A percentile compares a stretch with the other conserved stretches of the same genome.
Evolutionary conservation across 2,113 vertebrate genomes (phyloP).

Genomic region (Bubalus kerabau): DNA sequence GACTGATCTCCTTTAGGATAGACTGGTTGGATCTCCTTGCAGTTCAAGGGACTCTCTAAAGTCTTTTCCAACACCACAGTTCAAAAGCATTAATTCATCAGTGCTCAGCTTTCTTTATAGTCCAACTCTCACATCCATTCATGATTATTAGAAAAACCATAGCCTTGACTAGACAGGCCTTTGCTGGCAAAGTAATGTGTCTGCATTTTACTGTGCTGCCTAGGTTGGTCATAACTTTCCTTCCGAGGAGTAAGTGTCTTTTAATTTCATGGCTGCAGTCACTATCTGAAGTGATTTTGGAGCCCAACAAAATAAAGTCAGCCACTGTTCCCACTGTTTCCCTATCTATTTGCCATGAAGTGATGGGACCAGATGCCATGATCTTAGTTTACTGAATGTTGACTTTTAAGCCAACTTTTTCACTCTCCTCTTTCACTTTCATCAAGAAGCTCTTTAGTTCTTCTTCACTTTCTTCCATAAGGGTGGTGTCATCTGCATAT

Average conservation of each 20-base stretch:
- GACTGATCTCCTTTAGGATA: too few species aligned
- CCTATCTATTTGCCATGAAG: background rate
- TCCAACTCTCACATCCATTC: too few species aligned
- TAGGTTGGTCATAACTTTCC: too few species aligned
- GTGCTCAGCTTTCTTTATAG: too few species aligned
- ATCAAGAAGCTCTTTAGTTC: background rate
- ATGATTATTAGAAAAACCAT: too few species aligned
- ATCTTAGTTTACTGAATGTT: background rate
- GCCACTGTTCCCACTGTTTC: background rate
- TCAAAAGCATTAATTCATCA: too few species aligned
- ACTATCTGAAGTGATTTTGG: background rate
- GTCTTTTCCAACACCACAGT: too few species aligned
- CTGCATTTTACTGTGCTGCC: too few species aligned
- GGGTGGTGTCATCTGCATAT: background rate
- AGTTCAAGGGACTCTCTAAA: too few species aligned
- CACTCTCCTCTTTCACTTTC: background rate
- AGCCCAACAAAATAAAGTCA: background rate
- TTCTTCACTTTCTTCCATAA: background rate
- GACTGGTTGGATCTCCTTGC: too few species aligned
- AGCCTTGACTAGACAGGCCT: too few species aligned
- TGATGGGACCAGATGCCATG: background rate
- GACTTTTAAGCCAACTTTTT: background rate
- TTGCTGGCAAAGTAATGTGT: too few species aligned
- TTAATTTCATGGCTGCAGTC: background rate
- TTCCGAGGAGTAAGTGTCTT: background rate